Evolutionary conservation across 2,888 invertebrate genomes (phyloP).

Genomic region (Conus canariensis): DNA sequence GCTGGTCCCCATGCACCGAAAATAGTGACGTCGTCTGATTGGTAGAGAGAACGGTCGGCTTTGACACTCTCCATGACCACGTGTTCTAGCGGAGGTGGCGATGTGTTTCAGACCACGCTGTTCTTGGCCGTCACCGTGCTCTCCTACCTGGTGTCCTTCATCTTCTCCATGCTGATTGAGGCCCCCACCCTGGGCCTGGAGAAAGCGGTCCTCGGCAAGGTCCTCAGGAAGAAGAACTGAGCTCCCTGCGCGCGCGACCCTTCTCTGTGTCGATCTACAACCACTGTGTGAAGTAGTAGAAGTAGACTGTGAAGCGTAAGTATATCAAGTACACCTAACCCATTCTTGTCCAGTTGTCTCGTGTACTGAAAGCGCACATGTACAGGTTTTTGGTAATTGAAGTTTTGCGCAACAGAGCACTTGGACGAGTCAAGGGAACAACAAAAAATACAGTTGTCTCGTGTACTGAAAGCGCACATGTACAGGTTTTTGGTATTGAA

Average conservation of each 20-base stretch:
- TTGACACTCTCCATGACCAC: too few relatives aligned
- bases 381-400: background rate
- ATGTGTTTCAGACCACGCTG: background rate
- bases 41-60: too few relatives aligned
- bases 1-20: too few relatives aligned
- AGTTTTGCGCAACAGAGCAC: background rate
- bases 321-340: background rate
- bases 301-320: background rate
- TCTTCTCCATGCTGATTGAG: slow-evolving; percentile 30
- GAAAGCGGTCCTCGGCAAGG: slow-evolving; percentile 5
- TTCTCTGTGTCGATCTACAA: background rate
- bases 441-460: too few relatives aligned
- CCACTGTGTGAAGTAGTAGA: background rate
- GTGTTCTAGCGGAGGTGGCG: too few relatives aligned
- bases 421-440: too few relatives aligned
- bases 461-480: background rate
- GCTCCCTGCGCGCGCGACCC: too few relatives aligned
- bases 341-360: too few relatives aligned
- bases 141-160: background rate
- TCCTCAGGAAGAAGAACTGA: background rate
- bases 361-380: background rate
- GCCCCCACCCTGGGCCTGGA: slow-evolving; percentile 20
- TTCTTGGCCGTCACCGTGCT: slow-evolving; percentile 10
- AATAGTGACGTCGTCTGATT: too few relatives aligned
- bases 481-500: background rate